Evolutionary conservation across 2,797 vertebrate species (phyloP).

Genomic region (Morelia viridis): DNA sequence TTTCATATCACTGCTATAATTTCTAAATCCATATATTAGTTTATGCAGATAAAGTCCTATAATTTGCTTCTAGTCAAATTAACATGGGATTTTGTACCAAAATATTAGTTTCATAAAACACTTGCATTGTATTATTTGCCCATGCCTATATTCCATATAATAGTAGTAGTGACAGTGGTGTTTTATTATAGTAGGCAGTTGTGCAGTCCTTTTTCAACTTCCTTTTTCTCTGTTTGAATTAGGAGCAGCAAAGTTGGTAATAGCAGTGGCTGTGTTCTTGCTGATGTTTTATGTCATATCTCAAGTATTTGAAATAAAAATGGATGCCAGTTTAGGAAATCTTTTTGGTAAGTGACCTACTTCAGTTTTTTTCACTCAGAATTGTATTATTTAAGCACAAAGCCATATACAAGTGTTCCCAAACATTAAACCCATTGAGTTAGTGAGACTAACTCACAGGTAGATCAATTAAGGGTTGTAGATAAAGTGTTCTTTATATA

Average conservation of each 20-base stretch:
- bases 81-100: background rate
- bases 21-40: background rate
- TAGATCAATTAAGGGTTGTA: background rate
- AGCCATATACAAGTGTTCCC: background rate
- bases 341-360: slow-evolving; percentile 82
- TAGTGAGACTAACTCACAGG: background rate
- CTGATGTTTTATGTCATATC: slow-evolving; percentile 87
- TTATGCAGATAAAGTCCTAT: background rate
- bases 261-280: slow-evolving; percentile 81
- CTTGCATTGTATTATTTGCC: background rate
- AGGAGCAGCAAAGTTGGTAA: slow-evolving; percentile 86
- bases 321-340: slow-evolving; percentile 81
- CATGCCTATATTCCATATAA: background rate
- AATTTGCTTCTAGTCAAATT: background rate
- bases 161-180: background rate
- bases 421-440: background rate
- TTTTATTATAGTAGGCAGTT: background rate
- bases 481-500: background rate
- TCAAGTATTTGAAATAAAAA: slow-evolving; percentile 90
- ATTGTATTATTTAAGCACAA: background rate
- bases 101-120: background rate
- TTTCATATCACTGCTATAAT: background rate
- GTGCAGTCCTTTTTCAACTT: background rate
- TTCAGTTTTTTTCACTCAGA: slow-evolving; percentile 27
- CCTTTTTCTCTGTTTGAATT: slow-evolving; percentile 6